phyloP scores from a whole-genome alignment of 2,113 vertebrate species.

The Melozone crissalis region DNA sequence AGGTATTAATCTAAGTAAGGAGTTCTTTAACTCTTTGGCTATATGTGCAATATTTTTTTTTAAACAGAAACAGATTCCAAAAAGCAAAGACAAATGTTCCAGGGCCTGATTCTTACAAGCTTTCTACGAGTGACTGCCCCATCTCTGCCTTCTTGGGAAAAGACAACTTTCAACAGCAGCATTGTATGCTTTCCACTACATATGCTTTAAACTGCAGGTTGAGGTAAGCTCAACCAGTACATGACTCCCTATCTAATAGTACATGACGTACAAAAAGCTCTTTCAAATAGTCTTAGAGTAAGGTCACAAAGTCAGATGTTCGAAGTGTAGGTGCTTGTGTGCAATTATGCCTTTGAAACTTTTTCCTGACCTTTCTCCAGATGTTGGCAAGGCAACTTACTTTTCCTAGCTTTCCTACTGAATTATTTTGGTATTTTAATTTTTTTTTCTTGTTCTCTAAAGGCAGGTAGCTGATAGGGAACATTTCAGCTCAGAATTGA shows the following conservation, averaged over 20 bases:
- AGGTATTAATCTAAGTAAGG: neutral
- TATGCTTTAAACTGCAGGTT: neutral
- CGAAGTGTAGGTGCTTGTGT: neutral
- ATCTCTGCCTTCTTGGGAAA: neutral
- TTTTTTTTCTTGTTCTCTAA: neutral
- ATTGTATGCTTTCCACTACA: neutral
- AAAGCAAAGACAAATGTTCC: neutral
- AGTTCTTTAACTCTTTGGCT: neutral
- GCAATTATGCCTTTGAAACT: neutral
- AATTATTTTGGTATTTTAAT: neutral
- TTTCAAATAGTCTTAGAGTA: neutral
- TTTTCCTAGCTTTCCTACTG: neutral
- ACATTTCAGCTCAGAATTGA: neutral
- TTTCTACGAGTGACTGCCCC: neutral
- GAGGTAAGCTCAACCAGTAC: neutral
- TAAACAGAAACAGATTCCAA: neutral
- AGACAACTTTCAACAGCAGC: neutral
- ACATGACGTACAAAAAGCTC: neutral
- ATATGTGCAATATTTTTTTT: accelerated
- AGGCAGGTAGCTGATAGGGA: neutral
- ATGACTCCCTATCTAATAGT: neutral
- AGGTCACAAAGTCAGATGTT: neutral
- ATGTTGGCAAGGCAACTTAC: neutral
- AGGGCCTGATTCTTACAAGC: neutral
- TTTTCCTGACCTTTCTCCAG: neutral